Evolutionary conservation across 2,113 vertebrate genomes (phyloP), one percentile per base, ranked within the genome.

Genomic region (Planiliza haematocheilus): DNA sequence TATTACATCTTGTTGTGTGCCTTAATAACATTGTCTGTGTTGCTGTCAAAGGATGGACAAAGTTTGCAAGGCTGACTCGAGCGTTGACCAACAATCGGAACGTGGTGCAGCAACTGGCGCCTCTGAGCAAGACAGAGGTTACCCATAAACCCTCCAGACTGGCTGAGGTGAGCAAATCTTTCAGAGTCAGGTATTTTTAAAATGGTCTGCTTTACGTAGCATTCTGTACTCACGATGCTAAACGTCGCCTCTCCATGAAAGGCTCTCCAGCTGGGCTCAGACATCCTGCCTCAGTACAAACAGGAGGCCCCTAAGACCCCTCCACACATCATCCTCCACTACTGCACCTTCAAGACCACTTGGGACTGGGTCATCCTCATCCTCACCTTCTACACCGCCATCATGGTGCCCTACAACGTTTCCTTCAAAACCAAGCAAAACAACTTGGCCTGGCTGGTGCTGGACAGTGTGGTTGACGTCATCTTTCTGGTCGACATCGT

Each of bases 321-420:
- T 30, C 97, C 97, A 4, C 97, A 99, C 91, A 99, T 99, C 83
- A 99, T 99, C 86, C 93, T 99, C 85, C 97, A 99, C 77, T 99
- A 99, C 73, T 99, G 97, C 92, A 95, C 97, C 93, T 99, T 99
- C 88, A 99, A 99, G 91, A 98, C 97, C 84, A 99, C 97, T 6
- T 99, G 97, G 97, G 97, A 99, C 93, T 99, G 97, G 97, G 94
- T 99, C 89, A 99, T 99, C 93, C 94, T 99, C 89, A 99, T 99
- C 87, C 95, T 99, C 74, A 99, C 97, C 83, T 99, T 99, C 94
- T 99, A 99, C 91, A 99, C 97, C 7, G 97, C 97, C 90, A 99
- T 99, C 88, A 98, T 99, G 97, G 97, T 99, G 82, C 97, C 97
- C 73, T 99, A 99, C 30, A 99, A 99, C 0, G 97, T 99, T 74